A percentile compares a stretch with the other conserved stretches of the same genome.
Evolutionary conservation across 2,113 vertebrate genomes (phyloP).

Genomic region (Parotia lawesii): DNA sequence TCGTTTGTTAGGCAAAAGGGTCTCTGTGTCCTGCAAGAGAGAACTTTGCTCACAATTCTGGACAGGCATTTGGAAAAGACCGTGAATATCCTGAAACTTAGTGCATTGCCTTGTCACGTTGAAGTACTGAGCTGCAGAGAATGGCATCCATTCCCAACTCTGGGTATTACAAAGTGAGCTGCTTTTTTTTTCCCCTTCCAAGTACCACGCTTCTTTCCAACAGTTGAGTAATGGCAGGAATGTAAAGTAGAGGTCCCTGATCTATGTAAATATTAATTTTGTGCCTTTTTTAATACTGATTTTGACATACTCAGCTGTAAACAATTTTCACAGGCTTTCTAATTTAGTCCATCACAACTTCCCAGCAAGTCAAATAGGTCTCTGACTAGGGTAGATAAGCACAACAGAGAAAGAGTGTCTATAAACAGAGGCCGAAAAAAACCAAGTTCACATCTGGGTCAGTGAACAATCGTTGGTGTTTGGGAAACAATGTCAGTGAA

Average conservation of each 20-base stretch:
- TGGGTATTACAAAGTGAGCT: neutral
- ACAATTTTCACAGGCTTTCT: conserved; percentile 20
- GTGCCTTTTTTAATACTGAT: neutral
- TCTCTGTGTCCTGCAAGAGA: neutral
- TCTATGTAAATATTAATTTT: conserved; percentile 14
- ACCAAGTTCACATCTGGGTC: conserved; percentile 63
- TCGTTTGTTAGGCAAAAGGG: neutral
- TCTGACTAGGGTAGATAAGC: conserved; percentile 24
- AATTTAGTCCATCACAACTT: conserved; percentile 16
- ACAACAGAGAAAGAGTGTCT: conserved; percentile 16
- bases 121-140: neutral
- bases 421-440: conserved; percentile 30
- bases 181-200: neutral
- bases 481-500: conserved; percentile 45
- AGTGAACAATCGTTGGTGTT: conserved; percentile 43
- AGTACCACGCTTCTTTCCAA: neutral
- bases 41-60: neutral
- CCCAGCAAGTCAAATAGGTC: conserved; percentile 19
- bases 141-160: neutral
- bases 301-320: neutral
- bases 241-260: neutral
- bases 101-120: neutral
- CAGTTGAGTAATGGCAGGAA: neutral
- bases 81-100: neutral
- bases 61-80: neutral